phyloP scores from a whole-genome alignment of 2,113 vertebrate genomes.

The Pygoscelis antarcticus region DNA sequence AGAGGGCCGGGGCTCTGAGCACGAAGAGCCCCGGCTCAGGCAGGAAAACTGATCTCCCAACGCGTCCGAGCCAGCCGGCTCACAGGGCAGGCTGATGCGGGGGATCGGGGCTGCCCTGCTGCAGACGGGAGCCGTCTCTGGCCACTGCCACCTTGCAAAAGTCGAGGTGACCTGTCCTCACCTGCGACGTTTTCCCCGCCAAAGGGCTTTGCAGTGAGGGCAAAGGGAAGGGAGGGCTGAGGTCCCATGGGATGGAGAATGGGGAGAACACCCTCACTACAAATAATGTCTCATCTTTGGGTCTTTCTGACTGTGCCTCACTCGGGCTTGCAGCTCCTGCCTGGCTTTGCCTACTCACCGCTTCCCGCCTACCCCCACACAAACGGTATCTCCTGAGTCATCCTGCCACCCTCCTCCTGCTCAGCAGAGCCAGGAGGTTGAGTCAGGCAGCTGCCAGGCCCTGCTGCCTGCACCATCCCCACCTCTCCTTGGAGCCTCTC shows the following conservation, averaged over 20 bases:
- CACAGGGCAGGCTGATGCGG: accelerated
- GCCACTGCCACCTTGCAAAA: background rate
- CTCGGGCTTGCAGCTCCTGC: background rate
- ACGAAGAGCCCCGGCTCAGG: background rate
- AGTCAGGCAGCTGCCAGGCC: slow-evolving; percentile 24
- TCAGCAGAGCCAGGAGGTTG: background rate
- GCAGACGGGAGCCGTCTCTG: background rate
- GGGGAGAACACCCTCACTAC: background rate
- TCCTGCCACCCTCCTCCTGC: background rate
- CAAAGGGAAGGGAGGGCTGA: background rate
- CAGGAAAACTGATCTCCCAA: background rate
- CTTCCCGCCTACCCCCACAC: background rate
- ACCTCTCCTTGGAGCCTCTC: background rate
- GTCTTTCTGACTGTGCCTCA: background rate
- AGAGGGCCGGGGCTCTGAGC: background rate
- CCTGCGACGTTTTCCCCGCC: accelerated
- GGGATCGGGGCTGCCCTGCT: accelerated
- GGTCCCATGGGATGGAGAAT: background rate
- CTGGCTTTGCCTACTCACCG: slow-evolving; percentile 18
- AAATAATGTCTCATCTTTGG: background rate
- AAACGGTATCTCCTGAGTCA: slow-evolving; percentile 41
- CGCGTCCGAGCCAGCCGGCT: accelerated
- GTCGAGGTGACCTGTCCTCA: background rate
- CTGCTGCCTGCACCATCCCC: background rate
- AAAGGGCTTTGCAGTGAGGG: background rate